phyloP scores from a whole-genome alignment of 2,888 invertebrate genomes.

The Pyrrhosoma nymphula region DNA sequence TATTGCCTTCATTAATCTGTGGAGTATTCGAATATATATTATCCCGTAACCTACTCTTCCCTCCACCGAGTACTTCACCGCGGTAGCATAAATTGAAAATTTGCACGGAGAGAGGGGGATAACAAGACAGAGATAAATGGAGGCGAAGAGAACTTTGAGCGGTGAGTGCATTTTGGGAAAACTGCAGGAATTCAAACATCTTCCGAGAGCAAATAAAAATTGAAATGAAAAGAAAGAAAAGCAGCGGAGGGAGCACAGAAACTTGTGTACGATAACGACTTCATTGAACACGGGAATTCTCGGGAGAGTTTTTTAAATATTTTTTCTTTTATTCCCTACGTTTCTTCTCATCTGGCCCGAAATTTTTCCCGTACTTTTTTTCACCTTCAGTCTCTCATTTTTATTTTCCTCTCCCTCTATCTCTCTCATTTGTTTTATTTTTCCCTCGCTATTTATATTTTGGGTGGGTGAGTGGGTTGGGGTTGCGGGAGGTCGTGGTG shows the following conservation, averaged over 20 bases:
- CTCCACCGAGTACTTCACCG: too few relatives aligned
- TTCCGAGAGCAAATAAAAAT: not conserved
- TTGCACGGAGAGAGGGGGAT: too few relatives aligned
- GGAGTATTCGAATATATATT: too few relatives aligned
- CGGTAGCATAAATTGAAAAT: not conserved
- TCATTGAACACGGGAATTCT: constrained; percentile 13
- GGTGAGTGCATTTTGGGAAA: not conserved
- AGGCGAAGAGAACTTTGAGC: not conserved
- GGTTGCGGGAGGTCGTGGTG: not conserved
- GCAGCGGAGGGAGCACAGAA: not conserved
- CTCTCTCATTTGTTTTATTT: not conserved
- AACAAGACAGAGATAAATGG: not conserved
- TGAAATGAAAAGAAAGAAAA: not conserved
- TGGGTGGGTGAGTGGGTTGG: not conserved
- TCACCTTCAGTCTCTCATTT: not conserved
- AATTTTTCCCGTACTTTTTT: not conserved
- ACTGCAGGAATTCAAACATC: not conserved
- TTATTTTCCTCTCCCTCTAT: not conserved
- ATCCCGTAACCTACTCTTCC: too few relatives aligned
- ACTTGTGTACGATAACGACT: constrained; percentile 36
- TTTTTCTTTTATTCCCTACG: not conserved
- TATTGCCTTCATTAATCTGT: too few relatives aligned
- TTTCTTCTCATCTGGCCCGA: not conserved
- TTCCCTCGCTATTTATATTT: not conserved
- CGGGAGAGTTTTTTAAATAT: not conserved